Conservation (phyloP, 2,113 vertebrate genomes). For the Sciurus niger region DNA sequence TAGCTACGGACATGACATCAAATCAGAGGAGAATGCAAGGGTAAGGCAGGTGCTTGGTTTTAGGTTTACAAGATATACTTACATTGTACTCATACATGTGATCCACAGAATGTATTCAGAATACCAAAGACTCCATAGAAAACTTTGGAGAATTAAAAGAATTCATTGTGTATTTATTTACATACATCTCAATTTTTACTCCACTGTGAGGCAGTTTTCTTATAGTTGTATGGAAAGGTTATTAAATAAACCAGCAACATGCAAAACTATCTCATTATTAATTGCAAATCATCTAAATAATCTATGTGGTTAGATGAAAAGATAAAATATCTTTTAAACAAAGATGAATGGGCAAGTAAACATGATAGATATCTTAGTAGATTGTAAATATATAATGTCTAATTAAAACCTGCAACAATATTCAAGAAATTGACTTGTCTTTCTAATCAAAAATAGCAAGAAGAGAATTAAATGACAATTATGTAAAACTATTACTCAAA, state of each 20-base stretch:
- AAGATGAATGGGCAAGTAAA: not conserved
- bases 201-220: not conserved
- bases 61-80: not conserved
- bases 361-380: not conserved
- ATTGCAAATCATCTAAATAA: not conserved
- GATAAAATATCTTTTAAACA: not conserved
- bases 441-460: not conserved
- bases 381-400: not conserved
- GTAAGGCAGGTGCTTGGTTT: not conserved
- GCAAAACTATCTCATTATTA: not conserved
- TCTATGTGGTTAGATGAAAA: not conserved
- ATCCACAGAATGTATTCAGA: not conserved
- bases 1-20: not conserved
- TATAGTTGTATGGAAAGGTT: not conserved
- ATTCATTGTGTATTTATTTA: not conserved
- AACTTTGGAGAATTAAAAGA: not conserved
- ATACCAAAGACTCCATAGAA: not conserved
- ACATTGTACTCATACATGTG: not conserved
- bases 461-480: slow-evolving; percentile 12
- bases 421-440: not conserved
- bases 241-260: not conserved
- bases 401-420: not conserved
- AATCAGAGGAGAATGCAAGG: not conserved
- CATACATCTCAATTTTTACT: not conserved
- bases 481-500: not conserved